A percentile compares a stretch with the other conserved stretches of the same genome.
These are phyloP conservation scores for Spialia ferax DNA, from an alignment of 2,888 invertebrate species.

Conservation along the genomic window DNA sequence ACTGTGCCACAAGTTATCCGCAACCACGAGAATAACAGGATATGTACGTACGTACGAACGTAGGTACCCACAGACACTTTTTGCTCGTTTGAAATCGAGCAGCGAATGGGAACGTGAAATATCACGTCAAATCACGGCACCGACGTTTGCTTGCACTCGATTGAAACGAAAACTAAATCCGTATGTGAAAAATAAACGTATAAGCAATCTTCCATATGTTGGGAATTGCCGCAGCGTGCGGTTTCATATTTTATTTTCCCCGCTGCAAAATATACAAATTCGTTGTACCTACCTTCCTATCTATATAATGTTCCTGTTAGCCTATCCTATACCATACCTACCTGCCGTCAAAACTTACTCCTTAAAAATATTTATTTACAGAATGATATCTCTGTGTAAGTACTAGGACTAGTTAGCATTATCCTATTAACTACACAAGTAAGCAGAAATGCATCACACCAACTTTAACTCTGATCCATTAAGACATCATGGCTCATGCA, in stretches of 20 bases:
- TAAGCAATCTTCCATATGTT: slow-evolving; percentile 29
- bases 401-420: no score
- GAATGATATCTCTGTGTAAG: no score
- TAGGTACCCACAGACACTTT: slow-evolving; percentile 26
- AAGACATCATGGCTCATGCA: no score
- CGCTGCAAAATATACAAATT: background rate
- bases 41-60: slow-evolving; percentile 6
- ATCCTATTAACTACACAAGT: no score
- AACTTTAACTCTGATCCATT: no score
- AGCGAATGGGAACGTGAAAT: slow-evolving; percentile 45
- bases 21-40: slow-evolving; percentile 34
- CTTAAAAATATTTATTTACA: no score
- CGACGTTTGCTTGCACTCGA: slow-evolving; percentile 40
- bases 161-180: slow-evolving; percentile 40
- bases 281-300: no score
- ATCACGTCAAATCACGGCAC: slow-evolving; percentile 44
- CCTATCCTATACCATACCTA: no score
- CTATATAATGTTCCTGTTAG: no score
- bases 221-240: slow-evolving; percentile 11
- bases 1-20: slow-evolving; percentile 24
- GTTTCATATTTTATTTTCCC: slow-evolving; percentile 21
- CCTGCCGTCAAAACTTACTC: no score
- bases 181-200: slow-evolving; percentile 37
- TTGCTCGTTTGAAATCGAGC: slow-evolving; percentile 41
- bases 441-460: no score